Conservation (phyloP, 2,113 vertebrate genomes). For the Stigmatopora argus region DNA sequence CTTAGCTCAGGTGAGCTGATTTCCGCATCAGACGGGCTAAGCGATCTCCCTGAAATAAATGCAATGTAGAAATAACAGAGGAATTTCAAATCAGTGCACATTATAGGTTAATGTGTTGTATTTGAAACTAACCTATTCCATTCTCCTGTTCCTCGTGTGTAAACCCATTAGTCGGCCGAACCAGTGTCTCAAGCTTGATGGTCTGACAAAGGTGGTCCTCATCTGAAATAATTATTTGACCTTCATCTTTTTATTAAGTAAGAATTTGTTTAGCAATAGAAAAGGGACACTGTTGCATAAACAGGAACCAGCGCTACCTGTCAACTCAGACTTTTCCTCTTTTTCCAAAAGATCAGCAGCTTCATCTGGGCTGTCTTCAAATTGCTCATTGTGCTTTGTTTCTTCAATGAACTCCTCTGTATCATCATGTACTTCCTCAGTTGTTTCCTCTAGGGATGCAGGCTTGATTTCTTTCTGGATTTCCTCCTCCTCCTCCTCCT, state of each 20-base stretch:
- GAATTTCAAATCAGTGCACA: not conserved
- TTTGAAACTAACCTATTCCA: slow-evolving; percentile 48
- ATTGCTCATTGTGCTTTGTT: slow-evolving; percentile 27
- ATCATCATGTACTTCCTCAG: slow-evolving; percentile 28
- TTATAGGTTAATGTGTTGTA: not conserved
- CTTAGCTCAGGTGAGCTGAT: slow-evolving; percentile 53
- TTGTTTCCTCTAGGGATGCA: slow-evolving; percentile 14
- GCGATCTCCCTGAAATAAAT: slow-evolving; percentile 44
- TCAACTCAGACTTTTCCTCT: slow-evolving; percentile 35
- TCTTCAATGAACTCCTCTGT: slow-evolving; percentile 27
- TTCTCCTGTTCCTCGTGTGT: slow-evolving; percentile 42
- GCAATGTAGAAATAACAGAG: not conserved
- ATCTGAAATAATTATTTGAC: slow-evolving; percentile 33
- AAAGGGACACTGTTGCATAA: not conserved
- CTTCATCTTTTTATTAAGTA: not conserved
- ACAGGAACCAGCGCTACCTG: slow-evolving; percentile 27
- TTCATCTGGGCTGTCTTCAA: slow-evolving; percentile 29
- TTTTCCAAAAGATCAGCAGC: slow-evolving; percentile 34
- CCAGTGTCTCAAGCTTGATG: slow-evolving; percentile 31
- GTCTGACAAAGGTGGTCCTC: slow-evolving; percentile 28
- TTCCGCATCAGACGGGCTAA: slow-evolving; percentile 57
- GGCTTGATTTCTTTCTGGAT: slow-evolving; percentile 20
- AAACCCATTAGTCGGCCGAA: slow-evolving; percentile 48
- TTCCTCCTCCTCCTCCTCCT: slow-evolving; percentile 20
- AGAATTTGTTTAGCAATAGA: not conserved